Percentiles rank a stretch among this genome's conserved stretches.
These are phyloP conservation scores for Drosophila buzzatii DNA, from an alignment of 2,888 invertebrate species.

Conservation along the genomic window DNA sequence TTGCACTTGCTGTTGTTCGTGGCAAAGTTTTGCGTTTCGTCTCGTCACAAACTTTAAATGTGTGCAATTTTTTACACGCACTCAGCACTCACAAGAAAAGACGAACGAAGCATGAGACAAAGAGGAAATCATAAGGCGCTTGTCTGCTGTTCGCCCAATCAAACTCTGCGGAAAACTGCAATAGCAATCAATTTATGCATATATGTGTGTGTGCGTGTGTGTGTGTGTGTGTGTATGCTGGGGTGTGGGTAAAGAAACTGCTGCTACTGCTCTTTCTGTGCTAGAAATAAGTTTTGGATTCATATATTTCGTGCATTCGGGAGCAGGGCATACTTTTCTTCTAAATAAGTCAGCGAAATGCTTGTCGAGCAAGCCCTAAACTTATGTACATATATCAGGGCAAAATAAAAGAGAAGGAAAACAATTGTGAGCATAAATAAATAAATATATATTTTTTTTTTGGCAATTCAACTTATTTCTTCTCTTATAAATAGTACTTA, in stretches of 20 bases:
- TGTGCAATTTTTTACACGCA: constrained; percentile 61
- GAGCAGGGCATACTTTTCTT: not conserved
- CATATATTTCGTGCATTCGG: not conserved
- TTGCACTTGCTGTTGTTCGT: not conserved
- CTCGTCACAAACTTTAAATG: constrained; percentile 65
- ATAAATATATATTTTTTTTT: too few species aligned
- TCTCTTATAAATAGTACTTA: too few species aligned
- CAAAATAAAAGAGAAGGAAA: not conserved
- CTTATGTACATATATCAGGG: not conserved
- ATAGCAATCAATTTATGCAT: constrained; percentile 7
- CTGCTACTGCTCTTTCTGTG: constrained; percentile 16
- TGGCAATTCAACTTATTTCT: not conserved
- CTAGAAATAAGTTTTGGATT: constrained; percentile 2
- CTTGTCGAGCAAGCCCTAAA: not conserved
- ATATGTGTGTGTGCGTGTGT: not conserved
- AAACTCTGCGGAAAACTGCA: constrained; percentile 40
- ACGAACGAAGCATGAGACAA: constrained; percentile 28
- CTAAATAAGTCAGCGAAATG: not conserved
- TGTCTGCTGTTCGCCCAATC: constrained; percentile 42
- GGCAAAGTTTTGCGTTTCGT: constrained; percentile 37
- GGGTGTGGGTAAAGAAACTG: not conserved
- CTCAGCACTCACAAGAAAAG: not conserved
- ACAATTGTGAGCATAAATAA: not conserved
- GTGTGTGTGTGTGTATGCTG: not conserved
- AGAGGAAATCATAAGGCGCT: constrained; percentile 55